A percentile compares a stretch with the other conserved stretches of the same genome.
Conservation (phyloP, 1,140 invertebrate genomes). For the Brachionus calyciflorus region DNA sequence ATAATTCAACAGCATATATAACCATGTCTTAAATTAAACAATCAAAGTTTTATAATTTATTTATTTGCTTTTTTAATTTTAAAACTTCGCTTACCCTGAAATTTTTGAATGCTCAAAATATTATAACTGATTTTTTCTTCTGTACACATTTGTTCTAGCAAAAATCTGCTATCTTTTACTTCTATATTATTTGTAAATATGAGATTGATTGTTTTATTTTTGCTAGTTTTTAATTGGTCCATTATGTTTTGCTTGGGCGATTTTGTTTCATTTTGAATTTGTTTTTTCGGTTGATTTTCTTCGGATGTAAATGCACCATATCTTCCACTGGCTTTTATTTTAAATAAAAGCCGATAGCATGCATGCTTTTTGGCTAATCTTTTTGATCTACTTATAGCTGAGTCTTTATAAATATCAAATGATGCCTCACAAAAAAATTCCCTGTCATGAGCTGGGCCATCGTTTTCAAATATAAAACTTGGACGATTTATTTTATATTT, state of each 20-base stretch:
- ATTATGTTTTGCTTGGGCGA: not conserved
- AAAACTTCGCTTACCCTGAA: too few relatives aligned
- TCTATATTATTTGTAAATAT: not conserved
- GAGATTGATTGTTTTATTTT: not conserved
- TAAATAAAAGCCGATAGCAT: not conserved
- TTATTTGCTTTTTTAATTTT: too few relatives aligned
- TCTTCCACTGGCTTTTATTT: conserved; percentile 10
- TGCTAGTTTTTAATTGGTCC: conserved; percentile 6
- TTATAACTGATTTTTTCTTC: too few relatives aligned
- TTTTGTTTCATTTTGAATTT: not conserved
- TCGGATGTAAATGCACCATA: not conserved
- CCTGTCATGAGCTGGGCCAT: too few relatives aligned
- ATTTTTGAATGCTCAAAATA: too few relatives aligned
- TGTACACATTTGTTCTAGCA: not conserved
- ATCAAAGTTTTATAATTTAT: too few relatives aligned
- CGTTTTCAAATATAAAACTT: not conserved
- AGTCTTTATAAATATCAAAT: not conserved
- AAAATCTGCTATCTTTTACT: not conserved
- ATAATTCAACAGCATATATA: not conserved
- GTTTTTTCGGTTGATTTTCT: not conserved
- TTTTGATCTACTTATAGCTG: conserved; percentile 1
- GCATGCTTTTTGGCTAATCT: conserved; percentile 22
- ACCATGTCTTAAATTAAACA: too few relatives aligned
- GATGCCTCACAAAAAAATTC: not conserved
- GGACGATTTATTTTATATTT: conserved; percentile 12